Base-by-base conservation (phyloP, 2,888 invertebrate genomes). In the Buathra laborator region DNA sequence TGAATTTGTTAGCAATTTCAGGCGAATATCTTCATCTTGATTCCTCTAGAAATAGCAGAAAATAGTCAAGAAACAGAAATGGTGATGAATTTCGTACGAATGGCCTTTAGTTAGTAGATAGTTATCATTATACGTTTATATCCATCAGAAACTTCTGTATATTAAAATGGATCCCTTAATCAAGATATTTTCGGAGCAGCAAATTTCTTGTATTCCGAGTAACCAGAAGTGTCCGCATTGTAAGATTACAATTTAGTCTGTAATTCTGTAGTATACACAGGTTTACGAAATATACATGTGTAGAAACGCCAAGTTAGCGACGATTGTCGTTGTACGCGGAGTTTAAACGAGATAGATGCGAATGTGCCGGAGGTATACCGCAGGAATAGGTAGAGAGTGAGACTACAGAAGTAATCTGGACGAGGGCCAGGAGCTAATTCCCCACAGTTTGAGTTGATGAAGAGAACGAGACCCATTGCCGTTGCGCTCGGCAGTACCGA, bases 361-460 rank as follows among this genome's bases (percentile, higher is more conserved):
- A 81, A 80, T 86, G 67, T 62, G 64, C 80, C 77, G 19, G 59
- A 59, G 78, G 74, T 71, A 67, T 70, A 83, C 81, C 85, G 51
- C 83, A 37, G 83, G 70, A 75, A 84, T 78, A 74, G 64, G 37
- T 59, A 44, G 46, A 72, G 64, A 29, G 83, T 80, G 83, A 82
- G 76, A 86, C 85, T 86, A 86, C 86, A 89, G 87, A 91, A 90
- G 91, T 91, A 91, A 91, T 91, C 91, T 92, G 92, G 92, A 91
- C 89, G 88, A 79, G 81, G 89, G 92, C 92, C 92, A 92, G 90
- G 80, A 92, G 89, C 91, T 92, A 91, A 91, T 91, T 91, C 90
- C 89, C 87, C 86, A 86, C 89, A 92, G 91, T 92, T 92, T 89
- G 87, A 88, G 90, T 91, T 92, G 92, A 92, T 91, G 90, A 92